Percentiles rank a stretch among this genome's conserved stretches.
These are phyloP conservation scores for Otus sunia DNA, from an alignment of 2,113 vertebrate genomes.

Conservation along the genomic window DNA sequence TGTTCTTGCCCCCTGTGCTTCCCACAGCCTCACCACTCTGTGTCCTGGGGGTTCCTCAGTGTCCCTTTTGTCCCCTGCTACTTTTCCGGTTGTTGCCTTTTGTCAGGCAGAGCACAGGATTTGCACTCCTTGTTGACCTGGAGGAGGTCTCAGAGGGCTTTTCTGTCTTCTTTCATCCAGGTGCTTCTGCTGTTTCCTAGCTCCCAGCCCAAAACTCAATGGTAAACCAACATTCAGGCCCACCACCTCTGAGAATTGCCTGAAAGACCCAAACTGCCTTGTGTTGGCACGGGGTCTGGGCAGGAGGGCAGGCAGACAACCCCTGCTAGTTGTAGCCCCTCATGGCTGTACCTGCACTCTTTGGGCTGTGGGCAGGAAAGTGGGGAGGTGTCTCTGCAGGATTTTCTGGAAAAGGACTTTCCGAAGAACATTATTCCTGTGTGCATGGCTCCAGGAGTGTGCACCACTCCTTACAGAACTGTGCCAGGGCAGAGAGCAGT, in stretches of 20 bases:
- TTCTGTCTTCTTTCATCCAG: not conserved
- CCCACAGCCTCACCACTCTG: accelerated
- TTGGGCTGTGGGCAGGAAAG: not conserved
- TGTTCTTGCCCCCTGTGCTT: accelerated
- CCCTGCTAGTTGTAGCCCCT: not conserved
- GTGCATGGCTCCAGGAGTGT: accelerated
- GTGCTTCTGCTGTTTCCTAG: not conserved
- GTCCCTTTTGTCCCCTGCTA: not conserved
- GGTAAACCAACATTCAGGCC: not conserved
- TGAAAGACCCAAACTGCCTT: not conserved
- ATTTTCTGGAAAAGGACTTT: not conserved
- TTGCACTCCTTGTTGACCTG: not conserved
- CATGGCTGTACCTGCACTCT: not conserved
- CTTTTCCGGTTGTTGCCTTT: not conserved
- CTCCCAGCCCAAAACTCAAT: not conserved
- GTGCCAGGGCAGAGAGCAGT: not conserved
- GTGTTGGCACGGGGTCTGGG: not conserved
- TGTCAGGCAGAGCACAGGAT: not conserved
- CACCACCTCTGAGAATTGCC: accelerated
- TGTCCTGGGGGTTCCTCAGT: not conserved
- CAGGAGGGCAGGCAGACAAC: not conserved
- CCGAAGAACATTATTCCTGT: not conserved
- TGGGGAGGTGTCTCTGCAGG: not conserved
- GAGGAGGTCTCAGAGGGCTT: not conserved
- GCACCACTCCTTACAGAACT: not conserved